Base-by-base conservation (phyloP, 2,797 vertebrate species). In the Notoglanidium macrostoma region DNA sequence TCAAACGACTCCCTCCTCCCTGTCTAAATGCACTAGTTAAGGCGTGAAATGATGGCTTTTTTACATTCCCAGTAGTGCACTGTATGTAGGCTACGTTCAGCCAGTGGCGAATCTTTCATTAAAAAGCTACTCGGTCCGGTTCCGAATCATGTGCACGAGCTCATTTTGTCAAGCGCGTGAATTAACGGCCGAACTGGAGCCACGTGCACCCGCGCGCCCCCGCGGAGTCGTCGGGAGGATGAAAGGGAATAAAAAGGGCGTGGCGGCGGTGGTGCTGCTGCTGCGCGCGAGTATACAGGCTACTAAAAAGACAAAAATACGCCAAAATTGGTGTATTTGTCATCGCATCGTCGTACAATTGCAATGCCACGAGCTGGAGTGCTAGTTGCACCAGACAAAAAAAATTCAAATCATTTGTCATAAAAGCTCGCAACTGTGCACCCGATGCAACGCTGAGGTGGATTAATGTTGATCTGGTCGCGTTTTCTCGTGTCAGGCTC, bases 231-330 rank as follows among this genome's bases (percentile, higher is more conserved):
- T 92, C 93, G 94, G 92, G 92, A 85, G 90, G 93, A 93, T 95
- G 92, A 94, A 95, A 95, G 95, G 94, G 95, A 95, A 95, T 95
- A 94, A 83, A 83, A 83, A 83, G 80, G 80, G 80, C 80, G 80
- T 82, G 80, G 80, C 79, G 40, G 79, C 40, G 61, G 26, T 3
- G 29, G 10, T 2, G 21, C 5, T 15, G 72, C 0, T 19, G 32
- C 0, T 81, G 59, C 21, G 59, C 7, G 40, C 8, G 79, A 46
- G 15, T 21, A 7, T 51, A 29, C 59, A 19, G 17, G 2, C 61
- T 54, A 32, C 26, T 1, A 32, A 46, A 61, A 46, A 40, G 1
- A 40, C 14, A 32, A 7, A 29, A 2, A n/a, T 40, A 61, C 12
- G 10, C 9, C 54, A 61, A 70, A 35, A 35, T 46, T 15, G 70